phyloP scores from a whole-genome alignment of 2,113 vertebrate species.

The Xiphophorus hellerii region DNA sequence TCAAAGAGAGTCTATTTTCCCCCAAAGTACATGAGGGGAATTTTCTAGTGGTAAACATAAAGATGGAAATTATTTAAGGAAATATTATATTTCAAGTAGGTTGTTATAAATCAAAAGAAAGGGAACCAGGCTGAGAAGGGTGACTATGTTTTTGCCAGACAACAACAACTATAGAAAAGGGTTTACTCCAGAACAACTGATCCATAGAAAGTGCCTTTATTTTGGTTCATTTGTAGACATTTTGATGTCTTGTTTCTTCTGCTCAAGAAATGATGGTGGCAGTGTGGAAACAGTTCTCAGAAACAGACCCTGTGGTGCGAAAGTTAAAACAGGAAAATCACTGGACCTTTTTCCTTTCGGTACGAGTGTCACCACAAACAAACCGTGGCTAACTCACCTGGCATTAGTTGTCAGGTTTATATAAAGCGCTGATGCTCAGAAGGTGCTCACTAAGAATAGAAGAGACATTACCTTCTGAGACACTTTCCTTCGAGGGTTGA shows the following conservation, averaged over 20 bases:
- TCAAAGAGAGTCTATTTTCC: neutral
- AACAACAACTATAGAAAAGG: neutral
- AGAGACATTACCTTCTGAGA: neutral
- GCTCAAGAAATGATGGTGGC: neutral
- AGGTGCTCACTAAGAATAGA: constrained; percentile 5
- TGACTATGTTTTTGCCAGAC: neutral
- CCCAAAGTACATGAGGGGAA: too few species aligned
- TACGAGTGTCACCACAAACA: constrained; percentile 56
- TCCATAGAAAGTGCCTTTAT: neutral
- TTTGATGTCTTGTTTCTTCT: neutral
- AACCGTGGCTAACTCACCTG: constrained; percentile 31
- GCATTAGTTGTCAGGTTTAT: constrained; percentile 38
- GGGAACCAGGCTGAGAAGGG: neutral
- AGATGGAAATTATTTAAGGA: neutral
- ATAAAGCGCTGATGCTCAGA: constrained; percentile 45
- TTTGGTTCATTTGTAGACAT: neutral
- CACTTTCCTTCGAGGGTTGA: constrained; percentile 10
- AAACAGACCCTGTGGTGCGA: constrained; percentile 20
- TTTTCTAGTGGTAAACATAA: neutral
- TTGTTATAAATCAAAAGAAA: neutral
- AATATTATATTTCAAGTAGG: neutral
- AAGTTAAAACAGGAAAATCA: constrained; percentile 23
- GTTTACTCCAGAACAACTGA: constrained; percentile 10
- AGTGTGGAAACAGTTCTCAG: constrained; percentile 18
- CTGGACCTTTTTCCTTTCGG: constrained; percentile 34